phyloP scores from a whole-genome alignment of 2,113 vertebrate genomes.

The Lasiurus borealis region DNA sequence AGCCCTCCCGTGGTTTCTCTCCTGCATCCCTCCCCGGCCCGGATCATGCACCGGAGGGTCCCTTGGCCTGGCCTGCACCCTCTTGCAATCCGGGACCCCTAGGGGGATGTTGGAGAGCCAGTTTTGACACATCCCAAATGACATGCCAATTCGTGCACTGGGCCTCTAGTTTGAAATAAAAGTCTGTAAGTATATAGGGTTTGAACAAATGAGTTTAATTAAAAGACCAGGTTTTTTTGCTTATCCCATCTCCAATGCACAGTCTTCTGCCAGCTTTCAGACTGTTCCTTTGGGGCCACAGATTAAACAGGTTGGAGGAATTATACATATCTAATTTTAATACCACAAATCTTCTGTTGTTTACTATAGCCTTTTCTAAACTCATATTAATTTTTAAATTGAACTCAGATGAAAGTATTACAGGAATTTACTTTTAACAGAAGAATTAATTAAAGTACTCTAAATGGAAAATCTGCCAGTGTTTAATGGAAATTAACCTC shows the following conservation, averaged over 20 bases:
- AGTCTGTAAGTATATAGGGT: not conserved
- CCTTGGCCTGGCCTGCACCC: too few species aligned
- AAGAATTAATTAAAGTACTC: constrained; percentile 11
- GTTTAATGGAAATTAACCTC: constrained; percentile 57
- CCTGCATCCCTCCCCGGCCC: too few species aligned
- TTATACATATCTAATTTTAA: constrained; percentile 30
- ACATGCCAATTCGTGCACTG: too few species aligned
- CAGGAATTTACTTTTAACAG: constrained; percentile 46
- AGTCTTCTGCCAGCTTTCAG: not conserved
- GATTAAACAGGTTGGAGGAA: constrained; percentile 20
- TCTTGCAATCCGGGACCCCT: too few species aligned
- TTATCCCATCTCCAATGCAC: not conserved
- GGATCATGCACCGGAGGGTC: too few species aligned
- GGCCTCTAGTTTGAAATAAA: not conserved
- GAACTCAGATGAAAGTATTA: constrained; percentile 17
- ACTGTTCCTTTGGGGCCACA: not conserved
- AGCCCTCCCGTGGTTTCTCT: too few species aligned
- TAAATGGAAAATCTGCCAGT: constrained; percentile 46
- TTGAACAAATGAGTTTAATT: constrained; percentile 17
- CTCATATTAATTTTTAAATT: constrained; percentile 13
- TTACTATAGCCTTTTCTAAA: constrained; percentile 16
- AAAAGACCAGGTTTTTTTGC: constrained; percentile 23
- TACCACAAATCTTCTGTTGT: not conserved
- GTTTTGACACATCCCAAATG: too few species aligned
- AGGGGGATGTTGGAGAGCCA: too few species aligned